Evolutionary conservation across 1,140 invertebrate species (phyloP).

Genomic region (Euglossa dilemma): DNA sequence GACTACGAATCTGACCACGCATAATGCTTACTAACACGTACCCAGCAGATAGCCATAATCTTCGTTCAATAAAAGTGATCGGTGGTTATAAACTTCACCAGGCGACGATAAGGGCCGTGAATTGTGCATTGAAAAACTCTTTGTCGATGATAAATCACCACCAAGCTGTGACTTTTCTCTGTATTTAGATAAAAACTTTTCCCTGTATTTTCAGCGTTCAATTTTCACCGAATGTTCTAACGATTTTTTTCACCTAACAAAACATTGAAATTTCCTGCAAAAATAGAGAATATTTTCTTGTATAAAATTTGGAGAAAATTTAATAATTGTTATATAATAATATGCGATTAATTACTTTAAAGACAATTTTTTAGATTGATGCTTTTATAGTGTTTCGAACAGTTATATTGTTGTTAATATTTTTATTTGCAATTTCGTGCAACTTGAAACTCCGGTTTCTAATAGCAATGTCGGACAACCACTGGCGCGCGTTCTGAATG

Average conservation of each 20-base stretch:
- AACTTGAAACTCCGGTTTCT: background rate
- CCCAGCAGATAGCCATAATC: slow-evolving; percentile 28
- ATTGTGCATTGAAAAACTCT: slow-evolving; percentile 30
- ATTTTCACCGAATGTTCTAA: background rate
- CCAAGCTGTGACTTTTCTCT: background rate
- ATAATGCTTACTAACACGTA: background rate
- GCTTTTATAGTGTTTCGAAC: background rate
- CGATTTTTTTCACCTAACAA: background rate
- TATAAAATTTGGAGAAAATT: no score
- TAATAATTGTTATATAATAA: no score
- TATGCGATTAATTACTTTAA: background rate
- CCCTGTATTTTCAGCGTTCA: background rate
- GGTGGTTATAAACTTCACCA: slow-evolving; percentile 14
- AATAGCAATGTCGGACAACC: slow-evolving; percentile 51
- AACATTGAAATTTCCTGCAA: no score
- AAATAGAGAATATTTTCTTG: no score
- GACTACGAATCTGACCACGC: slow-evolving; percentile 1
- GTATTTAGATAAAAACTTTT: background rate
- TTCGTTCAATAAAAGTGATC: slow-evolving; percentile 25
- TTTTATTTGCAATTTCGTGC: background rate
- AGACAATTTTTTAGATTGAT: background rate
- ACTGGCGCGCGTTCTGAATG: slow-evolving; percentile 68
- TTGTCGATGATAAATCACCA: background rate
- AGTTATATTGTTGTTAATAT: background rate
- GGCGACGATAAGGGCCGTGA: slow-evolving; percentile 6